Conservation (phyloP, 2,888 invertebrate species). For the Apoderus coryli region DNA sequence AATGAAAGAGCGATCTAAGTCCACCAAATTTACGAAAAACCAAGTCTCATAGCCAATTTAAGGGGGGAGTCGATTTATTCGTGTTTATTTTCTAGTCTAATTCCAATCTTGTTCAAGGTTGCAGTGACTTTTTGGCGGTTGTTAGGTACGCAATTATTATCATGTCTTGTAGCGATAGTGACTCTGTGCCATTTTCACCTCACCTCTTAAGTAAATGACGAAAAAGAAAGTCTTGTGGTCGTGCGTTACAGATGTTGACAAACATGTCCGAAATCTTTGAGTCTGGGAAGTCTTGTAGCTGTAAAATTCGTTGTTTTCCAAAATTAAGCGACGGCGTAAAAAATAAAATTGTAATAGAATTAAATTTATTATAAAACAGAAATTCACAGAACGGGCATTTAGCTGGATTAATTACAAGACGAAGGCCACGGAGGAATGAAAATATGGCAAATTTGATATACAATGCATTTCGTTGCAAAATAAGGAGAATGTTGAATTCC, state of each 20-base stretch:
- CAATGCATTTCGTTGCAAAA: conserved; percentile 3
- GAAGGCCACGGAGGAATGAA: conserved; percentile 1
- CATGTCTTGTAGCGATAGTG: conserved; percentile 2
- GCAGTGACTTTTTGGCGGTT: conserved; percentile 4
- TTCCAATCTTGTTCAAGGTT: conserved; percentile 6
- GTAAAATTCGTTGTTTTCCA: conserved; percentile 1
- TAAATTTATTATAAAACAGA: conserved; percentile 1
- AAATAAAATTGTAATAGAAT: background rate
- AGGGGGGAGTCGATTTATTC: conserved; percentile 7
- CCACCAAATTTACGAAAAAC: conserved; percentile 7
- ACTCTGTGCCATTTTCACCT: background rate
- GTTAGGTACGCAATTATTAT: background rate
- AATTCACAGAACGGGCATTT: conserved; percentile 2
- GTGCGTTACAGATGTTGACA: conserved; percentile 1
- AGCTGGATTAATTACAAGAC: conserved; percentile 2
- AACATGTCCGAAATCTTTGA: conserved; percentile 2
- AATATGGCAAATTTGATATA: background rate
- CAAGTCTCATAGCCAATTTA: conserved; percentile 7
- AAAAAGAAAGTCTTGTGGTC: conserved; percentile 3
- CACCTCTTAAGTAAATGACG: background rate
- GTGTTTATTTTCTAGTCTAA: conserved; percentile 3
- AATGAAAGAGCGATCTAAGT: conserved; percentile 7
- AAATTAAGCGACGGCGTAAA: conserved; percentile 2
- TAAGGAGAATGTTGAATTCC: conserved; percentile 2
- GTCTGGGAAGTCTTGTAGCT: conserved; percentile 1